Conservation (phyloP, 2,888 invertebrate genomes). For the Euspilapteryx auroguttella region DNA sequence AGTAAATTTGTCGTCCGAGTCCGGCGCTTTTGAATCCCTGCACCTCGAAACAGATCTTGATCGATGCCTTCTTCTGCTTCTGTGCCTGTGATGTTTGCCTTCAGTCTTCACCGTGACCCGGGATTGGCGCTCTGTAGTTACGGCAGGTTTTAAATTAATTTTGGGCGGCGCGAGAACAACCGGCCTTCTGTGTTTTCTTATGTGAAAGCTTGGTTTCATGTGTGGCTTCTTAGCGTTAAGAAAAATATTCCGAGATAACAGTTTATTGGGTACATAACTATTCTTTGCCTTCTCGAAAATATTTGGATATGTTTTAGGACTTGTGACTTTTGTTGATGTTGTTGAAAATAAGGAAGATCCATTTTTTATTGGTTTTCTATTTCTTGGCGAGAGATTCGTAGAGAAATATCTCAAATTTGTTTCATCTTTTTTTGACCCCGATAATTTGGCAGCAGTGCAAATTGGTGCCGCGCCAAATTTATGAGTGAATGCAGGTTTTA, state of each 20-base stretch:
- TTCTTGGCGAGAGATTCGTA: slow-evolving; percentile 33
- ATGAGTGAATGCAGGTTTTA: slow-evolving; percentile 45
- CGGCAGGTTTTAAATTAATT: slow-evolving; percentile 40
- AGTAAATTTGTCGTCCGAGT: slow-evolving; percentile 55
- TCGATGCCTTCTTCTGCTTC: slow-evolving; percentile 46
- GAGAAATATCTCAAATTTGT: slow-evolving; percentile 21
- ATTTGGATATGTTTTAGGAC: slow-evolving; percentile 29
- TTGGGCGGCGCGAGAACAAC: slow-evolving; percentile 49
- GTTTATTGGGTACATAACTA: slow-evolving; percentile 44
- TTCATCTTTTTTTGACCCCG: slow-evolving; percentile 31
- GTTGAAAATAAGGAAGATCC: too few species aligned
- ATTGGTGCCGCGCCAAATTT: slow-evolving; percentile 51
- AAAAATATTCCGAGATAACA: slow-evolving; percentile 45
- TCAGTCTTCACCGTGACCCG: slow-evolving; percentile 45
- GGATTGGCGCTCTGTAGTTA: slow-evolving; percentile 26
- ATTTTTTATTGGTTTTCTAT: slow-evolving; percentile 26
- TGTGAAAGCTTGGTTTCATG: slow-evolving; percentile 39
- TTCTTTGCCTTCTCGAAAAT: slow-evolving; percentile 49
- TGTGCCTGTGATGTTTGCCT: slow-evolving; percentile 45
- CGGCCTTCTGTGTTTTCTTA: slow-evolving; percentile 60
- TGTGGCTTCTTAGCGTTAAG: slow-evolving; percentile 46
- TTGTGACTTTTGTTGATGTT: slow-evolving; percentile 26
- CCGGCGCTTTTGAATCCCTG: slow-evolving; percentile 64
- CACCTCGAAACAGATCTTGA: slow-evolving; percentile 48
- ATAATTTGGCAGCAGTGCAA: slow-evolving; percentile 20